These are phyloP conservation scores for Xanthia togata DNA, from an alignment of 2,888 invertebrate species.

Conservation along the genomic window DNA sequence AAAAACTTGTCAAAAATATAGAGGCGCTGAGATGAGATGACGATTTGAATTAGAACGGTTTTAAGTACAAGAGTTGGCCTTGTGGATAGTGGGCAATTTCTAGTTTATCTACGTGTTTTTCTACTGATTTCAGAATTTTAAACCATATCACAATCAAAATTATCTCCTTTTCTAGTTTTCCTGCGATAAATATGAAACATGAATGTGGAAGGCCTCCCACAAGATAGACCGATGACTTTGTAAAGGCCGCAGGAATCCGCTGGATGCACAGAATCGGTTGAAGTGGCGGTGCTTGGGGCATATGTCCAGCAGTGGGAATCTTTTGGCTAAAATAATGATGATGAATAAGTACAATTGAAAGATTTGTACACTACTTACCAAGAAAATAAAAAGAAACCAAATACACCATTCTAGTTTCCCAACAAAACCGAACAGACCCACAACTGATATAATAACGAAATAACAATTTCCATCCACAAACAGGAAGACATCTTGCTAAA, in stretches of 20 bases:
- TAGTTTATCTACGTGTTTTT: neutral
- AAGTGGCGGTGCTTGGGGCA: too few species aligned
- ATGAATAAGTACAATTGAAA: constrained; percentile 2
- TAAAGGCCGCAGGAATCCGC: too few species aligned
- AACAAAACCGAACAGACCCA: constrained; percentile 18
- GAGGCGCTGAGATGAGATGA: too few species aligned
- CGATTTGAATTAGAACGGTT: neutral
- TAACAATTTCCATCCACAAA: constrained; percentile 59
- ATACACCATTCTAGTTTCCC: neutral
- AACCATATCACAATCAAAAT: neutral
- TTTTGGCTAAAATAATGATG: too few species aligned
- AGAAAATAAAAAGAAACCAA: constrained; percentile 10
- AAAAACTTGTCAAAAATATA: too few species aligned
- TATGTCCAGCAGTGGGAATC: too few species aligned
- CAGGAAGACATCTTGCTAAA: constrained; percentile 57
- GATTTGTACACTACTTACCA: neutral
- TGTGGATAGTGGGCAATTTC: neutral
- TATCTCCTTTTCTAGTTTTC: neutral
- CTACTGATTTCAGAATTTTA: neutral
- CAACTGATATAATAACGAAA: constrained; percentile 46
- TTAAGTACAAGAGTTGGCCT: neutral
- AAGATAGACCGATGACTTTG: too few species aligned
- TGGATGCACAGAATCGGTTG: too few species aligned
- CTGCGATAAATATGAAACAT: neutral
- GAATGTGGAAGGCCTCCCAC: too few species aligned